Evolutionary conservation across 2,797 vertebrate genomes (phyloP).

Genomic region (Lepilemur septentrionalis): DNA sequence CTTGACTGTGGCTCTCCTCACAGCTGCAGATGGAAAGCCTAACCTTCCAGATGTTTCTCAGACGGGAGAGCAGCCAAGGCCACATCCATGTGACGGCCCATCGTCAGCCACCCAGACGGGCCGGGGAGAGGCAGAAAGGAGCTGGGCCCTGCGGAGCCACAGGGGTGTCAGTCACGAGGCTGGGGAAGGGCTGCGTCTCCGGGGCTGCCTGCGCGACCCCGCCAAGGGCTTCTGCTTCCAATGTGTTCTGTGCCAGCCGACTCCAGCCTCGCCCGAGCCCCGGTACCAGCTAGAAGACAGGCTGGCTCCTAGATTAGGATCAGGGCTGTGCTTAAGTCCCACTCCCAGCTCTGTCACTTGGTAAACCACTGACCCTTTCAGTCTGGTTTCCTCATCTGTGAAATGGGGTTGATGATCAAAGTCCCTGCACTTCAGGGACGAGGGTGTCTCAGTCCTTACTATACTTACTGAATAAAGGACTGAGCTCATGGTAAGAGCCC

Average conservation of each 20-base stretch:
- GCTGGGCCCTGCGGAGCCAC: neutral
- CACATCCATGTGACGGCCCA: no score
- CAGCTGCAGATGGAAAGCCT: neutral
- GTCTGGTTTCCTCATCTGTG: neutral
- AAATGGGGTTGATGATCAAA: neutral
- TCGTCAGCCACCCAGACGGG: neutral
- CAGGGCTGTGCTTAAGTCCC: neutral
- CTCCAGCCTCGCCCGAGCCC: neutral
- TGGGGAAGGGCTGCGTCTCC: neutral
- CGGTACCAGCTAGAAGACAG: neutral
- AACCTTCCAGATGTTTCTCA: neutral
- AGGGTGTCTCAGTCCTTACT: no score
- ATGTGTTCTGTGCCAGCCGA: rapidly evolving
- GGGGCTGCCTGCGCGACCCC: neutral
- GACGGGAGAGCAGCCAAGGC: neutral
- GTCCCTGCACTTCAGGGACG: neutral
- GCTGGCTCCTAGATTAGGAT: neutral
- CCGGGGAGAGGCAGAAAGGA: neutral
- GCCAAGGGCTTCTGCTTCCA: neutral
- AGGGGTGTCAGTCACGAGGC: rapidly evolving
- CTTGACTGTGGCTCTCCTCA: neutral
- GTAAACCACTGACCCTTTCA: neutral
- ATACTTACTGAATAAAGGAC: neutral
- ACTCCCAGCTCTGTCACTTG: neutral
- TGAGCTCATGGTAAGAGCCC: neutral